A percentile compares a stretch with the other conserved stretches of the same genome.
These are phyloP conservation scores for Theocolax elegans DNA, from an alignment of 1,140 invertebrate species.

Conservation along the genomic window DNA sequence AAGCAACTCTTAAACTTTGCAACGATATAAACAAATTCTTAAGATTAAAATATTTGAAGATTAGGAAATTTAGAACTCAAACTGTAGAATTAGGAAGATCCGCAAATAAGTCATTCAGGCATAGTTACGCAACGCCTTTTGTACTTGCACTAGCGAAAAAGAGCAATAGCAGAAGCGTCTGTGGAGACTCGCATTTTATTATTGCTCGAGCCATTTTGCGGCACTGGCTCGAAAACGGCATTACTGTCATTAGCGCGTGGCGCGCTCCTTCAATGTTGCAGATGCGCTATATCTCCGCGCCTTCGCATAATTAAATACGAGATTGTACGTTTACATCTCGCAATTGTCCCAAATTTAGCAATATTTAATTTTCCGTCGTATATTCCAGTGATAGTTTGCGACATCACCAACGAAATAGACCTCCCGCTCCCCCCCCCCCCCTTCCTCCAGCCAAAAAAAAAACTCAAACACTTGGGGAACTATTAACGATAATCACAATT, in stretches of 20 bases:
- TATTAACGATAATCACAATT: conserved; percentile 29
- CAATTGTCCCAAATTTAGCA: conserved; percentile 63
- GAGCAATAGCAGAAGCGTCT: too few species aligned
- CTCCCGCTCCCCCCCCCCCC: too few species aligned
- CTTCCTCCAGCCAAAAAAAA: too few species aligned
- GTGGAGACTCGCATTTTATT: conserved; percentile 57
- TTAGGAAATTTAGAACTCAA: conserved; percentile 2
- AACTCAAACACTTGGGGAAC: conserved; percentile 37
- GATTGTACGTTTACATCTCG: conserved; percentile 54
- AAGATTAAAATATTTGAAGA: conserved; percentile 7
- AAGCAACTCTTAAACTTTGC: neutral
- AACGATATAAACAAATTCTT: conserved; percentile 1
- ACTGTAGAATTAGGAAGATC: conserved; percentile 12
- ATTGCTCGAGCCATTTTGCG: conserved; percentile 52
- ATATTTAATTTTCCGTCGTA: conserved; percentile 59
- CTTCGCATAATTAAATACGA: conserved; percentile 62
- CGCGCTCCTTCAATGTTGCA: conserved; percentile 24
- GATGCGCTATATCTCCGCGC: too few species aligned
- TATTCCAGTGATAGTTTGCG: conserved; percentile 50
- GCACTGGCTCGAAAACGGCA: conserved; percentile 35
- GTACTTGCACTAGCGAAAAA: too few species aligned
- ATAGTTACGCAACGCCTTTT: conserved; percentile 42
- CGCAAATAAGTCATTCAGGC: conserved; percentile 4
- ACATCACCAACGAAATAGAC: conserved; percentile 15
- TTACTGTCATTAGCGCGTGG: conserved; percentile 58